These are phyloP conservation scores for Muschampia plurimacula DNA, from an alignment of 2,888 invertebrate species.

Conservation along the genomic window DNA sequence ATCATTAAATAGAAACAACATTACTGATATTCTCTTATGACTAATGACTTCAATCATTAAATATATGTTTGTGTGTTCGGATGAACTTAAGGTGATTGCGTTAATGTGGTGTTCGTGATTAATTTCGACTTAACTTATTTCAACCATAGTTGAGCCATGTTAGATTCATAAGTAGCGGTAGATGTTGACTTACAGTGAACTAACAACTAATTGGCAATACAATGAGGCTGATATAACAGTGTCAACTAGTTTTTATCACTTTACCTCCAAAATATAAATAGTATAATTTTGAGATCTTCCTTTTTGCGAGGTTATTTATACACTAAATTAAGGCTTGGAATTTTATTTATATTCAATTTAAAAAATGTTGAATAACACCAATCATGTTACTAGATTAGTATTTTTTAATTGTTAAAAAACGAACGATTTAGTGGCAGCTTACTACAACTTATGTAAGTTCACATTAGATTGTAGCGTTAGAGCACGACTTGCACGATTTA, in stretches of 20 bases:
- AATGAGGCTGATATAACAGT: not conserved
- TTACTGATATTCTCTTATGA: not conserved
- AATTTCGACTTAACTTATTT: not conserved
- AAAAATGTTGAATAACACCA: not conserved
- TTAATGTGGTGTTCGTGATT: not conserved
- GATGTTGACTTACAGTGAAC: not conserved
- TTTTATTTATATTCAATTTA: too few relatives aligned
- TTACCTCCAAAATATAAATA: not conserved
- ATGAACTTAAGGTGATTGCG: not conserved
- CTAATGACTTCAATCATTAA: conserved; percentile 15
- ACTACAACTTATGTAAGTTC: not conserved
- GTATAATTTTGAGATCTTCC: too few relatives aligned
- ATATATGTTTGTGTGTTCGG: not conserved
- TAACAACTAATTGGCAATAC: not conserved
- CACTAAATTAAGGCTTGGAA: too few relatives aligned
- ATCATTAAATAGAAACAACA: not conserved
- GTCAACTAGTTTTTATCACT: not conserved
- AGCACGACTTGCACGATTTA: not conserved
- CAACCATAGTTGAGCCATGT: not conserved
- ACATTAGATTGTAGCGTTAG: not conserved
- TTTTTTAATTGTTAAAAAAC: not conserved
- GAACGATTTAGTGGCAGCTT: not conserved
- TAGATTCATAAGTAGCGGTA: not conserved
- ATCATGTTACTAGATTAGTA: not conserved
- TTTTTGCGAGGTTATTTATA: not conserved